Evolutionary conservation across 2,113 vertebrate genomes (phyloP), one percentile per base, ranked within the genome.

Genomic region (Glareola pratincola): DNA sequence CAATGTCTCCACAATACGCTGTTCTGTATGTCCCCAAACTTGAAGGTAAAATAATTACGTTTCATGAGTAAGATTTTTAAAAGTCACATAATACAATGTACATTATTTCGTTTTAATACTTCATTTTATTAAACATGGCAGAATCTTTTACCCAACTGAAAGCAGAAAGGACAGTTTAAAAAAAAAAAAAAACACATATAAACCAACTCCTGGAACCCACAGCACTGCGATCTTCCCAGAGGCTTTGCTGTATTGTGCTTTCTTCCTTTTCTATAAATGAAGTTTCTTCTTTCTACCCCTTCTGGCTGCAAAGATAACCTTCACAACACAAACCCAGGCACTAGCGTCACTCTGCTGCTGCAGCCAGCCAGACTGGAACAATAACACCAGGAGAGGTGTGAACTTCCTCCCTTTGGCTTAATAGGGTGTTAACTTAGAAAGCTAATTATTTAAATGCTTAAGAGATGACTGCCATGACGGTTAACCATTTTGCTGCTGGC

Each of bases 351-450:
- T 69, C 78, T 73, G 69, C 68, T 68, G 64, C 67, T 66, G 80
- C 81, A 94, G 88, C 90, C 92, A 94, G 96, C 54, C 59, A 83
- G 79, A 39, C 93, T 90, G 69, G 90, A 97, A 97, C 75, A 97
- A 94, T 94, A 96, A 88, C 73, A 62, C 15, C 76, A 80, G 83
- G 36, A 95, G 96, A 96, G 68, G 92, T 97, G 81, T 92, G 96
- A 97, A 96, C 92, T 96, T 98, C 97, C 93, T 96, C 87, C 60
- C 62, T 74, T 95, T 88, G 88, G 87, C 85, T 96, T 96, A 76
- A 89, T 85, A 95, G 86, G 60, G 87, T 96, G 97, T 95, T 82
- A 95, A 86, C 87, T 72, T 91, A 89, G 76, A 86, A 51, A 92
- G 77, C 51, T 82, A 92, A 97, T 96, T 95, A 92, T 79, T 93